phyloP scores from a whole-genome alignment of 2,113 vertebrate species.

The Gymnogyps californianus region DNA sequence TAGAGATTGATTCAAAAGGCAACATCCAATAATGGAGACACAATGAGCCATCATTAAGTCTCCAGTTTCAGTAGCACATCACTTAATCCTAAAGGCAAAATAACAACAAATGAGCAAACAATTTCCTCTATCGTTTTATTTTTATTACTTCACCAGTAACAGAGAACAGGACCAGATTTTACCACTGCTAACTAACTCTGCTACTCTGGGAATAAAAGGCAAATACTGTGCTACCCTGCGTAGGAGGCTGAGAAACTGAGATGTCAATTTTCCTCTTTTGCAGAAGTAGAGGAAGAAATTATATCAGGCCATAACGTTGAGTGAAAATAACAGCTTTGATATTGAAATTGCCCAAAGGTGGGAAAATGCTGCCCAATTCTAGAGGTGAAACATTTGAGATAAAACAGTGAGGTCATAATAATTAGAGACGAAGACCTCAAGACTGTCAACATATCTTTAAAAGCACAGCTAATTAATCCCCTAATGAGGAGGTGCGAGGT shows the following conservation, averaged over 20 bases:
- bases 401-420: neutral
- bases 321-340: constrained; percentile 9
- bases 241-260: constrained; percentile 42
- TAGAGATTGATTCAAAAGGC: neutral
- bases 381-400: neutral
- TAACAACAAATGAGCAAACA: neutral
- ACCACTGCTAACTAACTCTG: neutral
- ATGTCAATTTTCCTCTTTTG: neutral
- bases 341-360: neutral
- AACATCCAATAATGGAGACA: neutral
- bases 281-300: neutral
- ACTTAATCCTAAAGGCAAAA: neutral
- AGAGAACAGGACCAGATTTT: neutral
- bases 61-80: neutral
- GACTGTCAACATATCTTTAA: neutral
- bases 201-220: constrained; percentile 11
- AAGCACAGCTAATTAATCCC: neutral
- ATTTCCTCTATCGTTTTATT: neutral
- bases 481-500: neutral
- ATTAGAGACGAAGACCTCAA: neutral
- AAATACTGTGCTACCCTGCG: neutral
- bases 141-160: neutral
- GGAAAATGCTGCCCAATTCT: neutral
- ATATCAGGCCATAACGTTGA: neutral
- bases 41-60: neutral